A percentile compares a stretch with the other conserved stretches of the same genome.
These are phyloP conservation scores for Brachyptera putata DNA, from an alignment of 2,888 invertebrate genomes.

Conservation along the genomic window DNA sequence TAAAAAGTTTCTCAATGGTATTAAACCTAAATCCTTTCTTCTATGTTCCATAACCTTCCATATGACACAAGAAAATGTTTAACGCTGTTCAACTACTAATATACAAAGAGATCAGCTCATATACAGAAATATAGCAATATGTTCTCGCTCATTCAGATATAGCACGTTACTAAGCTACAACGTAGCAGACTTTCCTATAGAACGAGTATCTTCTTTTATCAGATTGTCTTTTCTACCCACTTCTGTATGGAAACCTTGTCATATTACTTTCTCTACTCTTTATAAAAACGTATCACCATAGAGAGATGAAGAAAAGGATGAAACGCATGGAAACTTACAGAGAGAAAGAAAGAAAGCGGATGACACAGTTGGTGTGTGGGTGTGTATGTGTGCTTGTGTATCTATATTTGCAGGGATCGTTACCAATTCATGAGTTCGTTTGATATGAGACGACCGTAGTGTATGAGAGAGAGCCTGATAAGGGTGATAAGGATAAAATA, in stretches of 20 bases:
- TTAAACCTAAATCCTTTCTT: too few relatives aligned
- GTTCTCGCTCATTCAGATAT: too few relatives aligned
- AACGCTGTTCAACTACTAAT: too few relatives aligned
- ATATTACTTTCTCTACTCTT: constrained; percentile 2
- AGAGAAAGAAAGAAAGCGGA: background rate
- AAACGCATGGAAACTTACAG: background rate
- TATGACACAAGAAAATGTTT: too few relatives aligned
- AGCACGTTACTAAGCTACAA: too few relatives aligned
- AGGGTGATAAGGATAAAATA: background rate
- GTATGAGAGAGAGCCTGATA: background rate
- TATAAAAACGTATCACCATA: background rate
- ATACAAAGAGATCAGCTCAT: too few relatives aligned
- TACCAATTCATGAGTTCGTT: constrained; percentile 22
- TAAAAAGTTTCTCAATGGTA: too few relatives aligned
- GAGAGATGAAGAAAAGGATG: too few relatives aligned
- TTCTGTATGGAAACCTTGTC: constrained; percentile 1
- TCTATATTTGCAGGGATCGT: constrained; percentile 8
- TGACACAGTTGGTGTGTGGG: background rate
- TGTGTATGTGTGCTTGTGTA: constrained; percentile 1
- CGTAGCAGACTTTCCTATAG: too few relatives aligned
- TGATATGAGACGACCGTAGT: constrained; percentile 3
- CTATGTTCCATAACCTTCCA: too few relatives aligned
- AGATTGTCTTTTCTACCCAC: background rate
- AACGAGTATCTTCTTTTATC: too few relatives aligned
- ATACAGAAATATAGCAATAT: too few relatives aligned